Conservation (phyloP, 2,888 invertebrate species). For the Apamea crenata region DNA sequence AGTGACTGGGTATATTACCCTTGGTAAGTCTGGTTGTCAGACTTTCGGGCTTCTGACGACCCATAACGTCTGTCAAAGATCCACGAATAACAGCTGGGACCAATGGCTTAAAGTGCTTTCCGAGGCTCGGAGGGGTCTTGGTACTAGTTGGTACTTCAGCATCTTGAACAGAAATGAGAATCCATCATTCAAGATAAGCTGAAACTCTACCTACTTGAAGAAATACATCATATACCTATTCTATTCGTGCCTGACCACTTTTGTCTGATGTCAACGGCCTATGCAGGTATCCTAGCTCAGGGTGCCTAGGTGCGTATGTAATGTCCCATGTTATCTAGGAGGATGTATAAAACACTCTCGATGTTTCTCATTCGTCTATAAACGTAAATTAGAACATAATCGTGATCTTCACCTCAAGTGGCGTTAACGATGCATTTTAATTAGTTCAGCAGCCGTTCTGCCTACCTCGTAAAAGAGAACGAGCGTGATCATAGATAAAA, state of each 20-base stretch:
- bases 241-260: not conserved
- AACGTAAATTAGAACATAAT: conserved; percentile 54
- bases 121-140: too few relatives aligned
- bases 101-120: too few relatives aligned
- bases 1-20: too few relatives aligned
- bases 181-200: not conserved
- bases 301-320: not conserved
- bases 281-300: not conserved
- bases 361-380: conserved; percentile 17
- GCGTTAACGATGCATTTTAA: conserved; percentile 55
- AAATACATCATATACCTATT: not conserved
- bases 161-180: not conserved
- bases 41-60: too few relatives aligned
- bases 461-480: conserved; percentile 51
- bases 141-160: not conserved
- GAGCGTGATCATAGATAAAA: conserved; percentile 51
- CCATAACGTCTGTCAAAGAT: too few relatives aligned
- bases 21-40: too few relatives aligned
- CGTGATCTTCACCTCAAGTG: conserved; percentile 40
- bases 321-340: not conserved
- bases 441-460: conserved; percentile 44
- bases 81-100: too few relatives aligned
- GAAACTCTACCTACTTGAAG: not conserved
- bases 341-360: conserved; percentile 37
- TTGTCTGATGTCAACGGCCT: not conserved